Base-by-base conservation (phyloP, 2,797 vertebrate genomes). In the Premnoplex brunnescens region DNA sequence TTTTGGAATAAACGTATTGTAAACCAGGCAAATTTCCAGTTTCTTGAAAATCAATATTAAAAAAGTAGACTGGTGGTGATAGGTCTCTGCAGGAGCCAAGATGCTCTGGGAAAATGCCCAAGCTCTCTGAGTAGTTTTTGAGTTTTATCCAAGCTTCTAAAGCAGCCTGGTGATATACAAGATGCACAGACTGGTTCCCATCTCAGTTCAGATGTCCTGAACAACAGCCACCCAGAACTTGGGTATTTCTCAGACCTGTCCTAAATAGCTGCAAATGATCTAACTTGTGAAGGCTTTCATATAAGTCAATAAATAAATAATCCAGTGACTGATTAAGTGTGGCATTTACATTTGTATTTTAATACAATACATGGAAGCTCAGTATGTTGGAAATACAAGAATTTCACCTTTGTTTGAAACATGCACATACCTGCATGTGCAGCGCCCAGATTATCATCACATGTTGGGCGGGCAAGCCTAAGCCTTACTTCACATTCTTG, bases 41-140 rank as follows among this genome's bases (percentile, higher is more conserved):
- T 90, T 55, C 67, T 81, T 49, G 34, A 90, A 94, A 95, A 91
- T 23, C 67, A 2, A 86, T 92, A 91, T 87, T 66, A 59, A 91
- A 95, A 81, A 91, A 77, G 71, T 51, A 90, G 91, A 51, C 85
- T 93, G 63, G 84, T 90, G 59, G 26, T 83, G 63, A 91, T 20
- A 82, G 77, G 83, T 88, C 76, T 91, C 67, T 71, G 59, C 56
- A 58, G 71, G 51, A 96, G 89, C 88, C 88, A 95, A 85, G 85
- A 85, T 12, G 56, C 83, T 87, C 88, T 77, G 92, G 92, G 89
- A 95, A 95, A 95, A 90, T 71, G 52, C 95, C 89, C 89, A 94
- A 84, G 64, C 17, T 28, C 77, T 66, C 80, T 85, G 77, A 71
- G 71, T 84, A 75, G 66, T 37, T 96, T 63, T 20, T 90, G 80